phyloP scores from a whole-genome alignment of 64 coral and sea anemone species.

The Pocillopora damicornis region DNA sequence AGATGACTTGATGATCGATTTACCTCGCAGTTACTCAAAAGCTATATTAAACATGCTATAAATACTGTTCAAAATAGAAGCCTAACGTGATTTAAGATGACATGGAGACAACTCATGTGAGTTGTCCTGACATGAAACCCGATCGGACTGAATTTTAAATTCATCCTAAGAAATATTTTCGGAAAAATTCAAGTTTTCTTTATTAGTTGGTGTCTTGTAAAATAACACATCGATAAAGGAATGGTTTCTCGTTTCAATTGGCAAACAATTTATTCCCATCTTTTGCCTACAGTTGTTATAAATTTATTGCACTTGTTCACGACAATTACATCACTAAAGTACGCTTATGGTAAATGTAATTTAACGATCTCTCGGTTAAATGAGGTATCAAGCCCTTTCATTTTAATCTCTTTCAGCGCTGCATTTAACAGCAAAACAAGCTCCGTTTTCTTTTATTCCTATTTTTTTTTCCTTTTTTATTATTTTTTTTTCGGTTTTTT shows the following conservation, averaged over 20 bases:
- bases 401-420: too few species aligned
- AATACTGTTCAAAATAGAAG: not conserved
- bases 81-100: not conserved
- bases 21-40: not conserved
- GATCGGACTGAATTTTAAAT: not conserved
- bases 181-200: constrained; percentile 29
- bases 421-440: too few species aligned
- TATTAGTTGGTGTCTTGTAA: not conserved
- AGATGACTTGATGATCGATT: not conserved
- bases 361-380: not conserved
- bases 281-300: not conserved
- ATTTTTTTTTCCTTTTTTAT: too few species aligned
- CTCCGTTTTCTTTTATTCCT: too few species aligned
- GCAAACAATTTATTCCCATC: not conserved
- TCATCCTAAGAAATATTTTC: not conserved
- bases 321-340: not conserved
- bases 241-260: not conserved
- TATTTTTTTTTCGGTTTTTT: too few species aligned
- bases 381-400: not conserved
- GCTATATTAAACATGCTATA: not conserved
- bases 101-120: not conserved
- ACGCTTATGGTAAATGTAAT: not conserved
- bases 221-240: not conserved
- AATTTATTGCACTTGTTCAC: not conserved
- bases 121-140: not conserved